Evolutionary conservation across 92 coral and sea anemone species (phyloP).

Genomic region (Isaurus tuberculatus): DNA sequence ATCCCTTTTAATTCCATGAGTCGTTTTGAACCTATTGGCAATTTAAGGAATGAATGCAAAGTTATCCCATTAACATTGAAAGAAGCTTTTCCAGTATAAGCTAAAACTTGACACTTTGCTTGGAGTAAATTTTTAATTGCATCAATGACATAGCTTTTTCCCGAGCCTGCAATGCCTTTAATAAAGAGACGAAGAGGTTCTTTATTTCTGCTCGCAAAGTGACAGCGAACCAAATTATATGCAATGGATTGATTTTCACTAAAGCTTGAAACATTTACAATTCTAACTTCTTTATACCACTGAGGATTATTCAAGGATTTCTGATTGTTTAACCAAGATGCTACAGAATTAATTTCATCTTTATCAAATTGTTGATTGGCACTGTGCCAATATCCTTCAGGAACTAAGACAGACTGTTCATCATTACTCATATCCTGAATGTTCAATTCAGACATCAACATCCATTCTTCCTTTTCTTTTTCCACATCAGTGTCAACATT

Average conservation of each 20-base stretch:
- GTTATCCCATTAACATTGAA: too few species aligned
- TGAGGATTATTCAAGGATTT: conserved; percentile 45
- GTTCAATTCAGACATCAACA: too few species aligned
- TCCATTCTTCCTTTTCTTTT: too few species aligned
- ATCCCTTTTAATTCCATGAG: conserved; percentile 67
- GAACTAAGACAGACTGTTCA: conserved; percentile 19
- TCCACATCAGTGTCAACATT: not conserved
- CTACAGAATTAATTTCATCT: conserved; percentile 53
- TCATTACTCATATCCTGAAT: conserved; percentile 41
- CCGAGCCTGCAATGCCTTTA: too few species aligned
- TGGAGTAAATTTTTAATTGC: conserved; percentile 49
- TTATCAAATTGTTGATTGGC: conserved; percentile 34
- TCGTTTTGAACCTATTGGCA: conserved; percentile 64
- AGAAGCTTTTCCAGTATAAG: too few species aligned
- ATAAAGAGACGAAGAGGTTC: conserved; percentile 37
- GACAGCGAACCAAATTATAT: conserved; percentile 33
- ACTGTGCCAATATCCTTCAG: conserved; percentile 53
- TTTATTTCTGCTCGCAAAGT: conserved; percentile 29
- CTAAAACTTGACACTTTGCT: conserved; percentile 32
- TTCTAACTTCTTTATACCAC: conserved; percentile 39
- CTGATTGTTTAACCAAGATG: conserved; percentile 57
- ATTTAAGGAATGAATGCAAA: too few species aligned
- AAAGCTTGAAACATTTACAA: conserved; percentile 53
- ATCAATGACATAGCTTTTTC: conserved; percentile 42
- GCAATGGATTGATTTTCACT: conserved; percentile 50